Base-by-base conservation (phyloP, 2,113 vertebrate genomes). In the Melanerpes formicivorus region DNA sequence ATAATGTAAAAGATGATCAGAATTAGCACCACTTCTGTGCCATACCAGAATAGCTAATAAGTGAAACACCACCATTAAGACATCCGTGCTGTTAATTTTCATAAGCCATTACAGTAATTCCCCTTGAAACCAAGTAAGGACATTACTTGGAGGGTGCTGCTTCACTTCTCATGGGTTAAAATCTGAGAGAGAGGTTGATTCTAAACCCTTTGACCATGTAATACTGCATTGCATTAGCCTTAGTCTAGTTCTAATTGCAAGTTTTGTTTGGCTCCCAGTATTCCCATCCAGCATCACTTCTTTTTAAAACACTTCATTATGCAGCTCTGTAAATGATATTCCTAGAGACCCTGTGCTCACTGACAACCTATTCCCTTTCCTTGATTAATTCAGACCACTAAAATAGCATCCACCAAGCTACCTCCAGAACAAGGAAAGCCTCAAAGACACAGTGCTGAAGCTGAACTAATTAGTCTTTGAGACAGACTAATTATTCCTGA, bases 41-140 rank as follows among this genome's bases (percentile, higher is more conserved):
- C 74, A 4, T 32, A 64, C 80, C 90, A 91, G 93, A 94, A 96
- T 80, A 94, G 71, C 82, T 92, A 88, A 84, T 88, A 73, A 93
- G 84, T 74, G 26, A 87, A 92, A 92, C 55, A 50, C 4, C 80
- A 88, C 59, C 80, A 66, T 81, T 42, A 63, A 96, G 88, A 87
- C 92, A 92, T 90, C 90, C 82, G 75, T 75, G 90, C 86, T 90
- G 92, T 18, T 89, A 75, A 83, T 80, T 93, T 69, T 88, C 15
- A 46, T 44, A 40, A 75, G 62, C 14, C 75, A 66, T 23, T 55
- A 21, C 70, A 84, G 60, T 22, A 87, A 73, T 25, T 54, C 14
- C 86, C 77, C 44, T n/a, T 50, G 54, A 63, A 93, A 79, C 6
- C 59, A 52, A 72, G 44, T 5, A 10, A 7, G 30, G 77, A 78